Evolutionary conservation across 2,888 invertebrate species (phyloP), one percentile per base, ranked within the genome.

Genomic region (Apamea monoglypha): DNA sequence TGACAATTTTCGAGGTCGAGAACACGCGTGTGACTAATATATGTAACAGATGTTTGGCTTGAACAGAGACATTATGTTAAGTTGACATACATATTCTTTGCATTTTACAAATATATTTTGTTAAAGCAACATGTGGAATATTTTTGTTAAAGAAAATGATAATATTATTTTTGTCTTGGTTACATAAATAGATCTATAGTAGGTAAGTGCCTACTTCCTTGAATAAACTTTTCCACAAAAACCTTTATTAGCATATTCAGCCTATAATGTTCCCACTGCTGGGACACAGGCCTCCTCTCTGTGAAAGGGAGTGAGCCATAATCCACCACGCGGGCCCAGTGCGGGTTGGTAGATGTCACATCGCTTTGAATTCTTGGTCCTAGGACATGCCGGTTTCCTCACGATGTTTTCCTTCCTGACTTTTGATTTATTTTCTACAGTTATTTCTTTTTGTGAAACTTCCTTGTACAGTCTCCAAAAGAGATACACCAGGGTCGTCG

Each of bases 1-100:
- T 88, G 89, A 86, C 80, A n/a, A 53, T 74, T n/a, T 74, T 71
- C 74, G 76, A 86, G 85, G 85, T 74, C 78, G 40, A 16, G 6
- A 59, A 3, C 66, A 40, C 72, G 18, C 47, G 73, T 61, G 71
- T 59, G 47, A 66, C 32, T 61, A 32, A 56, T 56, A 56, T 12
- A 53, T 64, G 59, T 29, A 25, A 61, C 47, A 66, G 47, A 67
- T 56, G 40, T 44, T 36, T 76, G 67, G 2, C 61, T 36, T n/a
- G 40, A 73, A 75, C 47, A 32, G 63, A 76, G 63, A 71, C 79
- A 67, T n/a, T 70, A 73, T 76, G 85, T 25, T 74, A 64, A 76
- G 80, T 64, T 70, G 76, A 73, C 83, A 63, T 56, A 72, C 73
- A 40, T 80, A 56, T 53, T 79, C 10, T 50, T 40, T 66, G 67